phyloP scores from a whole-genome alignment of 2,888 invertebrate genomes.

The Ariolimax columbianus region DNA sequence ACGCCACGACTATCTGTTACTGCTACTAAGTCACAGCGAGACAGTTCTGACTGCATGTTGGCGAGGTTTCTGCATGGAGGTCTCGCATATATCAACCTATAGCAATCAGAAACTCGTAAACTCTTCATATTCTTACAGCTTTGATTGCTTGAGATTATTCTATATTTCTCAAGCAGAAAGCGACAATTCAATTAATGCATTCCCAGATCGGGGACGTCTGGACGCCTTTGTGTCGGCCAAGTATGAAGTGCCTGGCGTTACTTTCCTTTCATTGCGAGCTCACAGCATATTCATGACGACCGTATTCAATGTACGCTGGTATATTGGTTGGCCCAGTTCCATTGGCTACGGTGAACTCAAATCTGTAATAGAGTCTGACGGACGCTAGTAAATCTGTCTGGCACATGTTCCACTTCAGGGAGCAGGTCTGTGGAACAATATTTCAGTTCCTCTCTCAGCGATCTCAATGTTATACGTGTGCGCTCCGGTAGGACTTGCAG shows the following conservation, averaged over 20 bases:
- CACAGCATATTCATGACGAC: neutral
- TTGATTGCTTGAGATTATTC: neutral
- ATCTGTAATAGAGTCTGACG: no score
- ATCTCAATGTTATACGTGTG: no score
- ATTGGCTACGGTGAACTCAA: neutral
- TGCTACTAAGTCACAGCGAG: neutral
- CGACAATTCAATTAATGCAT: neutral
- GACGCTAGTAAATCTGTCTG: no score
- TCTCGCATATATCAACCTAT: neutral
- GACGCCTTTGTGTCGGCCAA: neutral
- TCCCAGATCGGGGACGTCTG: neutral
- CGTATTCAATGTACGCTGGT: neutral
- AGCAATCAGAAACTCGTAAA: neutral
- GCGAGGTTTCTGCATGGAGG: neutral
- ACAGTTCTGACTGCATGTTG: neutral
- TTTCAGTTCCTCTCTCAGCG: no score
- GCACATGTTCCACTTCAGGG: no score
- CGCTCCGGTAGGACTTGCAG: no score
- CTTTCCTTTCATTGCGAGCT: neutral
- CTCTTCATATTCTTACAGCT: neutral
- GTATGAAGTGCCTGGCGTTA: neutral
- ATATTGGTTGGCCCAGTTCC: neutral
- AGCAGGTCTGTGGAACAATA: no score
- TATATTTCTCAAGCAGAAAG: neutral
- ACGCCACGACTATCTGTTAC: neutral